These are phyloP conservation scores for Machimus rusticus DNA, from an alignment of 2,888 invertebrate genomes.

Conservation along the genomic window DNA sequence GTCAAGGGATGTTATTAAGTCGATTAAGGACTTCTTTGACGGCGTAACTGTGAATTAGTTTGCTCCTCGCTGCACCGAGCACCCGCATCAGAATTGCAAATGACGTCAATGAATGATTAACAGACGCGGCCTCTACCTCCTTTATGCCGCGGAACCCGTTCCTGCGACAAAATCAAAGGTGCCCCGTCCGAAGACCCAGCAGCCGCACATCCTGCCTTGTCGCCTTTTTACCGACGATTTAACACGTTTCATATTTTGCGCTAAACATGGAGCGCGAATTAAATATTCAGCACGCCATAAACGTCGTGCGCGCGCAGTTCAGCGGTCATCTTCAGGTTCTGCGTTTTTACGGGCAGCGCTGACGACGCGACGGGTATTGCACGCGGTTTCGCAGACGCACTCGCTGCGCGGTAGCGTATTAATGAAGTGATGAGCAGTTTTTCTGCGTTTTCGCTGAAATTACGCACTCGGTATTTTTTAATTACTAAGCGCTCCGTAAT, in stretches of 20 bases:
- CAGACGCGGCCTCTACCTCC: background rate
- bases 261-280: constrained; percentile 25
- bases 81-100: constrained; percentile 34
- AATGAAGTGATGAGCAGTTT: constrained; percentile 25
- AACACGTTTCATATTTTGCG: constrained; percentile 32
- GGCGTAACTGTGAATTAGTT: background rate
- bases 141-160: background rate
- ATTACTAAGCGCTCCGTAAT: background rate
- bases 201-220: background rate
- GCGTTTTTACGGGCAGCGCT: background rate
- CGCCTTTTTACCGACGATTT: constrained; percentile 28
- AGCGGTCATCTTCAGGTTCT: background rate
- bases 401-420: background rate
- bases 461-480: background rate
- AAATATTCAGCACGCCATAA: constrained; percentile 35
- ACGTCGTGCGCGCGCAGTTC: constrained; percentile 2
- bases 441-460: background rate
- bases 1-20: constrained; percentile 27
- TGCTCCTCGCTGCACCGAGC: background rate
- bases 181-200: background rate
- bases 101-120: constrained; percentile 20
- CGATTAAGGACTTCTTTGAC: constrained; percentile 27
- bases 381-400: background rate
- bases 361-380: background rate
- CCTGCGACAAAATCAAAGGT: background rate